Evolutionary conservation across 2,113 vertebrate species (phyloP), one percentile per base, ranked within the genome.

Genomic region (Fulmarus glacialis): DNA sequence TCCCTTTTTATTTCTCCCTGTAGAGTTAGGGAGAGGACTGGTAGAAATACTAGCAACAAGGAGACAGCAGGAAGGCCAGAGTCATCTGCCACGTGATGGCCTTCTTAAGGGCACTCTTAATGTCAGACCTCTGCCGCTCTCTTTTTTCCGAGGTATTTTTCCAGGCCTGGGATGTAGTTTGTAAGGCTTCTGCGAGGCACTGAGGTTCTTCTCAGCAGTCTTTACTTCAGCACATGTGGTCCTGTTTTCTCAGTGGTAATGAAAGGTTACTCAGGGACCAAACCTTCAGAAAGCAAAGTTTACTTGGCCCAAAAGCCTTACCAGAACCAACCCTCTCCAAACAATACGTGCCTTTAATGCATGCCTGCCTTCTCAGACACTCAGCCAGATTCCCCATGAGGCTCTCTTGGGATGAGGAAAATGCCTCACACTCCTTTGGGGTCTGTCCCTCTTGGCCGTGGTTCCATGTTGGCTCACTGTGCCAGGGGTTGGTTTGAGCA

Each of bases 11-110:
- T 48, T 38, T 59, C 20, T 58, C 20, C 22, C 23, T 72, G 38
- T 38, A 15, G 26, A 27, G 29, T 27, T 47, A 22, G 64, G 58
- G 30, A 58, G 27, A 55, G 45, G 48, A 10, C 3, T 40, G 73
- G 40, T 10, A 16, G 50, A 29, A 55, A 11, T 32, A 30, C 50
- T 47, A 66, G n/a, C 64, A 53, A 32, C 15, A 17, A 24, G 73
- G 94, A 68, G 77, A 34, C 47, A 47, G 8, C 47, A 40, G 62
- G 30, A 40, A 53, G 42, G 67, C 40, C 56, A 9, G 70, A 43
- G 15, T 11, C 30, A 3, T 18, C 40, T 68, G 56, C 47, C 17
- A 12, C 1, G 1, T 17, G 8, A 0, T 58, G 43, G 30, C 38
- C 55, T 38, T 62, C 24, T 11, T 16, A 9, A 19, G 50, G 40